phyloP scores from a whole-genome alignment of 30 jellyfish, hydroid and myxozoan genomes.

The Pelagia noctiluca region DNA sequence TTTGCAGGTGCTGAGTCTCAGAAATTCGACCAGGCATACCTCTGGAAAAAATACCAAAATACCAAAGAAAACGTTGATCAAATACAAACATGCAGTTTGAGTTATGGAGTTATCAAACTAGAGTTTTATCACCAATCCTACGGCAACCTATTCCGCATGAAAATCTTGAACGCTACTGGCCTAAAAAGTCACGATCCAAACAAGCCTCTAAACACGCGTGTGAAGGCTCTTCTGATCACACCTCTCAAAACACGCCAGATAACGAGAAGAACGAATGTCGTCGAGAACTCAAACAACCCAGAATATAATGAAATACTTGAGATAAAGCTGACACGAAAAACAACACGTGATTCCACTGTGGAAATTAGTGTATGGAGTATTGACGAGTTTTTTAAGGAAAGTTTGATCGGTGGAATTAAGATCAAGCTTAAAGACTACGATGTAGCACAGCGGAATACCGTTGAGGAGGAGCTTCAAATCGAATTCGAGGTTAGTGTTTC shows the following conservation, averaged over 20 bases:
- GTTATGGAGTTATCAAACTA: slow-evolving; percentile 40
- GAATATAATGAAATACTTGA: slow-evolving; percentile 58
- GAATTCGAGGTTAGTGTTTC: slow-evolving; percentile 51
- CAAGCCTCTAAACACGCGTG: slow-evolving; percentile 54
- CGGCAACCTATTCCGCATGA: slow-evolving; percentile 33
- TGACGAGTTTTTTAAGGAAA: slow-evolving; percentile 72
- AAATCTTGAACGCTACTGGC: slow-evolving; percentile 41
- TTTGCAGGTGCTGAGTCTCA: slow-evolving; percentile 36
- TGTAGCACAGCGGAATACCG: slow-evolving; percentile 54
- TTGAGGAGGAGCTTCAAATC: slow-evolving; percentile 60
- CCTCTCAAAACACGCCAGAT: slow-evolving; percentile 61
- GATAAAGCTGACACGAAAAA: slow-evolving; percentile 61
- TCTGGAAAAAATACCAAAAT: slow-evolving; percentile 51
- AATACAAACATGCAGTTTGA: slow-evolving; percentile 5
- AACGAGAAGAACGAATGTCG: slow-evolving; percentile 36
- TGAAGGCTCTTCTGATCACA: slow-evolving; percentile 39
- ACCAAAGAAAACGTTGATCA: slow-evolving; percentile 6
- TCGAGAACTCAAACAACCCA: slow-evolving; percentile 61
- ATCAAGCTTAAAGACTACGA: slow-evolving; percentile 46
- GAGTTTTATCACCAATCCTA: slow-evolving; percentile 68
- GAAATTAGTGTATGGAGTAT: slow-evolving; percentile 73
- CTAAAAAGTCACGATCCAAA: slow-evolving; percentile 51
- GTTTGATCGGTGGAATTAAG: slow-evolving; percentile 58
- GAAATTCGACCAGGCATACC: slow-evolving; percentile 42
- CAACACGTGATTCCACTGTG: slow-evolving; percentile 58